phyloP scores from a whole-genome alignment of 2,888 invertebrate species.

The Macrosoma leucophasiata region DNA sequence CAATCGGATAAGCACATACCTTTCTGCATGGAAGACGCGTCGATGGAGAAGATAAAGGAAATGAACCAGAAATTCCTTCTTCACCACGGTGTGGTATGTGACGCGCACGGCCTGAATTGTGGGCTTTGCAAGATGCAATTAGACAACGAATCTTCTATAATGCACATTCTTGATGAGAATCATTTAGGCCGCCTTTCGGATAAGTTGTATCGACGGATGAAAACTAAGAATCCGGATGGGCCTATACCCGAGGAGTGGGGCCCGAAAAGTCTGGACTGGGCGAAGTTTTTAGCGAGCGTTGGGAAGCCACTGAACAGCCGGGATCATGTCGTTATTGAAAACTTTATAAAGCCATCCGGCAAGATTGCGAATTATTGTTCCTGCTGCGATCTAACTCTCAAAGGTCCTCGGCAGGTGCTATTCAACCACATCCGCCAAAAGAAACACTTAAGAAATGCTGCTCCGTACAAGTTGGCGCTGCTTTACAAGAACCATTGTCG shows the following conservation, averaged over 20 bases:
- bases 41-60: slow-evolving; percentile 52
- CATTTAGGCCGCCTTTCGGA: slow-evolving; percentile 60
- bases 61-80: slow-evolving; percentile 55
- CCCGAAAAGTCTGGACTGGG: slow-evolving; percentile 63
- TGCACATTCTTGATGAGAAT: slow-evolving; percentile 61
- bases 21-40: slow-evolving; percentile 43
- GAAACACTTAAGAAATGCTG: slow-evolving; percentile 64
- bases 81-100: slow-evolving; percentile 42
- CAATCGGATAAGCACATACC: slow-evolving; percentile 57
- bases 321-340: slow-evolving; percentile 64
- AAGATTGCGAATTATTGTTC: slow-evolving; percentile 62
- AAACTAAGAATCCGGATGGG: slow-evolving; percentile 46
- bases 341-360: slow-evolving; percentile 63
- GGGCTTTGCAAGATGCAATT: slow-evolving; percentile 45
- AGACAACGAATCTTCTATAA: slow-evolving; percentile 47
- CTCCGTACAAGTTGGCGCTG: slow-evolving; percentile 53
- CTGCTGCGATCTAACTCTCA: slow-evolving; percentile 64
- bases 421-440: slow-evolving; percentile 70
- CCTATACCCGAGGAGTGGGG: slow-evolving; percentile 65
- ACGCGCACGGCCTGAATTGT: slow-evolving; percentile 39
- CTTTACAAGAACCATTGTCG: slow-evolving; percentile 61
- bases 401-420: slow-evolving; percentile 62
- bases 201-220: slow-evolving; percentile 51
- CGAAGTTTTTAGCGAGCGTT: slow-evolving; percentile 59
- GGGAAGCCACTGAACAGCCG: slow-evolving; percentile 57